Evolutionary conservation across 1,140 invertebrate species (phyloP).

Genomic region (Hyphantria cunea): DNA sequence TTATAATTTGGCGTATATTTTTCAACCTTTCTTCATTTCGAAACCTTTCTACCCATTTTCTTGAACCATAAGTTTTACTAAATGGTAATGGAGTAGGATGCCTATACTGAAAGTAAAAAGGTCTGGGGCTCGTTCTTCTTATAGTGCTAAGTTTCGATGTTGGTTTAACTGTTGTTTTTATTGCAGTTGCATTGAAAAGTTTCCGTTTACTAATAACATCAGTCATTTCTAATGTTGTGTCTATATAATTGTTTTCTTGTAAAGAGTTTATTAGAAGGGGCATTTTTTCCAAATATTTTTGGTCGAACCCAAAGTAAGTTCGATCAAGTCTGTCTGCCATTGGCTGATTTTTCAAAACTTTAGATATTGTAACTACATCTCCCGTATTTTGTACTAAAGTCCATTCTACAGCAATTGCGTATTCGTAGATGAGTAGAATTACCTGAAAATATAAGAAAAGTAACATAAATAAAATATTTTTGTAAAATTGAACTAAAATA

Average conservation of each 20-base stretch:
- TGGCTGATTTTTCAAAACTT: slow-evolving; percentile 44
- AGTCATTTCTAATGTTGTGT: slow-evolving; percentile 45
- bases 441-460: slow-evolving; percentile 57
- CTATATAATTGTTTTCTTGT: slow-evolving; percentile 64
- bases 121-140: slow-evolving; percentile 66
- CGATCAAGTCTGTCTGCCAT: slow-evolving; percentile 67
- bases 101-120: slow-evolving; percentile 67
- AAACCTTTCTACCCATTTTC: slow-evolving; percentile 68
- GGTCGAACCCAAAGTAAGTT: slow-evolving; percentile 70
- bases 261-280: slow-evolving; percentile 71
- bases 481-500: no score
- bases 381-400: slow-evolving; percentile 64
- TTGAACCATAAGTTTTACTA: slow-evolving; percentile 57
- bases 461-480: no score
- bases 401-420: slow-evolving; percentile 73
- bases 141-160: slow-evolving; percentile 36
- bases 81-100: slow-evolving; percentile 69
- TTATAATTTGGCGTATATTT: slow-evolving; percentile 72
- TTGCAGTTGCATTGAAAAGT: slow-evolving; percentile 28
- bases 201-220: slow-evolving; percentile 34
- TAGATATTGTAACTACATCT: slow-evolving; percentile 35
- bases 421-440: slow-evolving; percentile 77
- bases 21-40: slow-evolving; percentile 69
- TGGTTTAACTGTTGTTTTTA: slow-evolving; percentile 30
- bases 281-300: slow-evolving; percentile 76